These are phyloP conservation scores for Synergus gifuensis DNA, from an alignment of 2,888 invertebrate genomes.

Conservation along the genomic window DNA sequence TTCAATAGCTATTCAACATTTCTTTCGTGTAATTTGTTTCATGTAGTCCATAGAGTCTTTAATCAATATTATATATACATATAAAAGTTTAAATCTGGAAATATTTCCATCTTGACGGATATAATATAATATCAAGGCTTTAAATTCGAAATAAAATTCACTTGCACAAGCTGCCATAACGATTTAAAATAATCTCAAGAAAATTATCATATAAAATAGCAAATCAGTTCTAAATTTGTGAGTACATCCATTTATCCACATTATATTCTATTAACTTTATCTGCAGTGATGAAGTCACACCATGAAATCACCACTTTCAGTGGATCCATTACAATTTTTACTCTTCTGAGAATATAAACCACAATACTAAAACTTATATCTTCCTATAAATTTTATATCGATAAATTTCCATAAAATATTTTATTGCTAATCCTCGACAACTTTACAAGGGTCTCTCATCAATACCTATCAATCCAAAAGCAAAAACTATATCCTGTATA, in stretches of 20 bases:
- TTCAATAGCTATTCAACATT: neutral
- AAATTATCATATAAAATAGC: neutral
- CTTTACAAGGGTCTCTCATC: neutral
- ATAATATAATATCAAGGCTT: neutral
- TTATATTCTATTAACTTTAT: neutral
- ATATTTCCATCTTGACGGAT: too few relatives aligned
- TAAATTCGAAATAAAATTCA: neutral
- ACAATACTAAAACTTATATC: neutral
- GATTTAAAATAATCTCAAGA: neutral
- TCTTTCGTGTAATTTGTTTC: neutral
- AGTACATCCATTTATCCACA: neutral
- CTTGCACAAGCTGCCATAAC: neutral
- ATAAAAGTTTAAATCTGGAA: too few relatives aligned
- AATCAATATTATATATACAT: neutral
- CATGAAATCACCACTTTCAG: neutral
- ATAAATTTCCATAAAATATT: neutral
- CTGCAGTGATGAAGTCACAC: neutral
- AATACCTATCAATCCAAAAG: neutral
- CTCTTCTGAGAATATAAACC: neutral
- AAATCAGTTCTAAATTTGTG: neutral
- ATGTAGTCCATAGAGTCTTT: neutral
- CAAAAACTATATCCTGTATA: neutral
- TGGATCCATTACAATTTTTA: neutral
- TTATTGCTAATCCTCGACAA: neutral
- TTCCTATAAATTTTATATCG: neutral